A percentile compares a stretch with the other conserved stretches of the same genome.
phyloP scores from a whole-genome alignment of 1,140 invertebrate genomes.

The Caerostris extrusa region DNA sequence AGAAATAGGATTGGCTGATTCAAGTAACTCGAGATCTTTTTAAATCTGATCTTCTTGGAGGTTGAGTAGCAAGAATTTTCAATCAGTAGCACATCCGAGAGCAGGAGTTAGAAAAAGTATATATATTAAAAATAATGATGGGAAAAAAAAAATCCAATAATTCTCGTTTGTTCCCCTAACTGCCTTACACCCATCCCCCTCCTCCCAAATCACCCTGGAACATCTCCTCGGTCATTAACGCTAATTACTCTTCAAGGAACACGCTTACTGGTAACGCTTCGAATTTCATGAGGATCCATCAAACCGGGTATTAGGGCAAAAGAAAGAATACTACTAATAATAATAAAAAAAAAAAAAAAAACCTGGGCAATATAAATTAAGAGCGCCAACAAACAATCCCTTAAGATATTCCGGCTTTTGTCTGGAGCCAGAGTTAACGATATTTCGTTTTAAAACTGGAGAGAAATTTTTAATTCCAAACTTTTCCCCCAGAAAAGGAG shows the following conservation, averaged over 20 bases:
- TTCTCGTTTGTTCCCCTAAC: neutral
- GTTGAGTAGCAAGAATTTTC: no score
- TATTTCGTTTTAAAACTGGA: constrained; percentile 43
- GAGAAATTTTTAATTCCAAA: constrained; percentile 43
- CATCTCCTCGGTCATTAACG: constrained; percentile 50
- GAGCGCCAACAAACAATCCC: neutral
- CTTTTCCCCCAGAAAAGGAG: neutral
- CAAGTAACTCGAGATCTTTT: no score
- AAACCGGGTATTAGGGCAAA: constrained; percentile 22
- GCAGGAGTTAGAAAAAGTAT: no score
- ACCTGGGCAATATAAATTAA: neutral
- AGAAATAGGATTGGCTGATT: no score
- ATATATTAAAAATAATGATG: no score
- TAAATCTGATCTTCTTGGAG: no score
- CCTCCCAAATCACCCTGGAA: neutral
- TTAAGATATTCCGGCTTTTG: constrained; percentile 11
- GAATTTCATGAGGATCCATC: constrained; percentile 47
- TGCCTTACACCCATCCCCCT: neutral
- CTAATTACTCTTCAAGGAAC: constrained; percentile 49
- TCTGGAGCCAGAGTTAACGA: constrained; percentile 55
- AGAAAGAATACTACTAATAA: neutral
- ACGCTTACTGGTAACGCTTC: constrained; percentile 1
- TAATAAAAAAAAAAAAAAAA: neutral
- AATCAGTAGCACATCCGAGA: no score
- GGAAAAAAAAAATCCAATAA: no score